phyloP scores from a whole-genome alignment of 1,140 invertebrate species.

The Gryon sp. region DNA sequence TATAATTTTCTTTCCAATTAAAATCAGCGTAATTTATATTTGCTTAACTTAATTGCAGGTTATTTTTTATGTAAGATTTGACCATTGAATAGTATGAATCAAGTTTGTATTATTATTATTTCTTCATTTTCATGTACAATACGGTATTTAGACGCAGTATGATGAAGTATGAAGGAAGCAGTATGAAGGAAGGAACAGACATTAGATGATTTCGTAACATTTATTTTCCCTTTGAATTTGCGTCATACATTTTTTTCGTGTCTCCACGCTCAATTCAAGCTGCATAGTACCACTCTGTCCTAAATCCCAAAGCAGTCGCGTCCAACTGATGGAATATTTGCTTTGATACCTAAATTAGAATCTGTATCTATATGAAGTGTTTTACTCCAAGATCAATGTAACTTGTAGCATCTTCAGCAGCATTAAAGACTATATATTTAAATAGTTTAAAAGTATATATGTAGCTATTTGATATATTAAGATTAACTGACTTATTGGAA shows the following conservation, averaged over 20 bases:
- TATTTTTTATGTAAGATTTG: constrained; percentile 37
- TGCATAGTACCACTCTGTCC: constrained; percentile 64
- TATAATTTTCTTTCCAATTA: constrained; percentile 58
- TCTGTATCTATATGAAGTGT: constrained; percentile 47
- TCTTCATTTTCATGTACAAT: constrained; percentile 35
- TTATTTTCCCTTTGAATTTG: constrained; percentile 67
- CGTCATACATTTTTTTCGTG: constrained; percentile 50
- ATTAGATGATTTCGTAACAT: constrained; percentile 71
- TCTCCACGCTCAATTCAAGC: constrained; percentile 65
- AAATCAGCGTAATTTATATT: constrained; percentile 38
- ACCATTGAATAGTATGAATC: constrained; percentile 35
- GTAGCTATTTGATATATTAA: no score
- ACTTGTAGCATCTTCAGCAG: neutral
- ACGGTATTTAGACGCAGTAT: constrained; percentile 27
- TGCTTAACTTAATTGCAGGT: constrained; percentile 28
- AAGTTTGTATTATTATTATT: neutral
- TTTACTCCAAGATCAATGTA: constrained; percentile 34
- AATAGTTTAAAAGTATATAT: constrained; percentile 20
- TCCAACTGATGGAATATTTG: constrained; percentile 71
- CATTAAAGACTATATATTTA: constrained; percentile 31
- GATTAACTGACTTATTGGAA: no score
- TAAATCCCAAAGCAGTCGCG: constrained; percentile 62
- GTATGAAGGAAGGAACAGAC: constrained; percentile 53
- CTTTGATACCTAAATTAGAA: constrained; percentile 78
- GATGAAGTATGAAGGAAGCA: no score